These are phyloP conservation scores for Zoroaster sp. DNA, from an alignment of 53 echinoderm and acorn worm genomes.

Conservation along the genomic window DNA sequence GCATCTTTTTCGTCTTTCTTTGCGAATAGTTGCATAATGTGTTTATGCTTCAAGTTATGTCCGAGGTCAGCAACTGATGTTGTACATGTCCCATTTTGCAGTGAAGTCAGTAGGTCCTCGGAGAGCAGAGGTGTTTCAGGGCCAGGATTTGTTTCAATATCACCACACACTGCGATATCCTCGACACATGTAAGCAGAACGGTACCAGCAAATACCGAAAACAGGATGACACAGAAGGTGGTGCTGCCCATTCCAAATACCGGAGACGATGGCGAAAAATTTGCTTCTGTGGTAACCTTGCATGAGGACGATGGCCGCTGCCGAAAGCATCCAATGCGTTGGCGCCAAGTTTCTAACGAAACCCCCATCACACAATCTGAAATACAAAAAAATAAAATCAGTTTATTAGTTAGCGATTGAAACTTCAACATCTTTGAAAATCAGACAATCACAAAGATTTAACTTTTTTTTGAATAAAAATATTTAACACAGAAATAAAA, in stretches of 20 bases:
- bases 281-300: background rate
- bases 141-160: constrained; percentile 18
- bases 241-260: constrained; percentile 11
- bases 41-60: constrained; percentile 15
- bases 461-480: background rate
- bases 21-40: constrained; percentile 16
- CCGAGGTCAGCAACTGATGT: constrained; percentile 40
- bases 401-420: background rate
- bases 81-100: constrained; percentile 41
- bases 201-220: constrained; percentile 23
- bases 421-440: background rate
- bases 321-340: constrained; percentile 28
- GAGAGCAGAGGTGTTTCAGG: constrained; percentile 18
- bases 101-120: constrained; percentile 5
- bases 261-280: constrained; percentile 1
- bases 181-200: background rate
- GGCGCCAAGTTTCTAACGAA: constrained; percentile 29
- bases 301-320: background rate
- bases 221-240: constrained; percentile 17
- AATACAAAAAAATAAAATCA: background rate
- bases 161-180: constrained; percentile 26
- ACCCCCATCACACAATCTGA: constrained; percentile 42
- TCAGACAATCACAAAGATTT: too few species aligned
- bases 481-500: background rate
- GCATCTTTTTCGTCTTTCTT: background rate